Percentiles rank a stretch among this genome's conserved stretches.
phyloP scores from a whole-genome alignment of 2,797 vertebrate genomes.

The Cottoperca gobio region DNA sequence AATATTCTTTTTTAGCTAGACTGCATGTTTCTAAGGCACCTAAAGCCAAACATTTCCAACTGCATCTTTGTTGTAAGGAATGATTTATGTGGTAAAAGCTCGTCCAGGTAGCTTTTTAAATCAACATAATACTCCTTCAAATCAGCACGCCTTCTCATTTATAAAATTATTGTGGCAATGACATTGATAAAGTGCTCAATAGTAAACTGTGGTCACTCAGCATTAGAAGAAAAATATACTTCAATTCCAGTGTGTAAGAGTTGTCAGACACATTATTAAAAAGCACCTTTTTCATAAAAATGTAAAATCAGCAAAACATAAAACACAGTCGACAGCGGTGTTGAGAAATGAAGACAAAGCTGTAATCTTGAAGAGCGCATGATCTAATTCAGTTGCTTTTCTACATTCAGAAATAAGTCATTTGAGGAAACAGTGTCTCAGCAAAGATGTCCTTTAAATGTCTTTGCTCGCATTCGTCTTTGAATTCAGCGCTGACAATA shows the following conservation, averaged over 20 bases:
- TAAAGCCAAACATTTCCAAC: slow-evolving; percentile 18
- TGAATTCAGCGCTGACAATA: slow-evolving; percentile 81
- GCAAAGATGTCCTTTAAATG: slow-evolving; percentile 44
- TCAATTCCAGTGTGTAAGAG: slow-evolving; percentile 28
- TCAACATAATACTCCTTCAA: slow-evolving; percentile 11
- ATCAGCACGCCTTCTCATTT: slow-evolving; percentile 28
- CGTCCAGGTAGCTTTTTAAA: slow-evolving; percentile 11
- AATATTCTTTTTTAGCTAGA: neutral
- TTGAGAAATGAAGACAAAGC: slow-evolving; percentile 53
- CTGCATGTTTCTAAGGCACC: slow-evolving; percentile 56
- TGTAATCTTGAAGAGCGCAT: neutral
- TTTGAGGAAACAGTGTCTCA: slow-evolving; percentile 34
- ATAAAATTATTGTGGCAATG: slow-evolving; percentile 39
- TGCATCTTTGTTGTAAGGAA: slow-evolving; percentile 19
- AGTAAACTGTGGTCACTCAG: slow-evolving; percentile 61
- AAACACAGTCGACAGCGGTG: slow-evolving; percentile 47
- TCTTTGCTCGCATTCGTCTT: slow-evolving; percentile 51
- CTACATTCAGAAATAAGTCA: slow-evolving; percentile 35
- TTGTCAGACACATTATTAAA: slow-evolving; percentile 31
- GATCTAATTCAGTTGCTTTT: slow-evolving; percentile 44
- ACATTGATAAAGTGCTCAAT: slow-evolving; percentile 80
- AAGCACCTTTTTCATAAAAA: slow-evolving; percentile 66
- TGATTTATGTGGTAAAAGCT: slow-evolving; percentile 23
- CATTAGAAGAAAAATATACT: slow-evolving; percentile 51
- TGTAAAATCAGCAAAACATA: slow-evolving; percentile 43